Conservation (phyloP, 2,888 invertebrate genomes). For the Epirrhoe tristata region DNA sequence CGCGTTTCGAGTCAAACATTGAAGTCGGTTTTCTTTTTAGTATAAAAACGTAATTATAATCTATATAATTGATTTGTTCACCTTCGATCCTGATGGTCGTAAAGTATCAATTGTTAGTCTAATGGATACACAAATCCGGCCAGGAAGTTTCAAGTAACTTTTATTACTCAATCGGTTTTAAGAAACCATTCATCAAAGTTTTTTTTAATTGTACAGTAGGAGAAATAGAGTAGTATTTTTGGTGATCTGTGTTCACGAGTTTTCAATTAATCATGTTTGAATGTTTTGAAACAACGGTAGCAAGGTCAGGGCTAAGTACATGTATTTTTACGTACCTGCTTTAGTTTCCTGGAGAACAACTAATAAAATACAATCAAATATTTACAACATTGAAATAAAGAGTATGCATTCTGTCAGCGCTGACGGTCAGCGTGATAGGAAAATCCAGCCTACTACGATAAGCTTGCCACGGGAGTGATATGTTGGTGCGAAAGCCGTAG, state of each 20-base stretch:
- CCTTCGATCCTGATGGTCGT: background rate
- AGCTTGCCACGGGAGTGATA: no score
- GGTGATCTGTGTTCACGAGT: conserved; percentile 27
- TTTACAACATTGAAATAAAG: no score
- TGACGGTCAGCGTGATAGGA: no score
- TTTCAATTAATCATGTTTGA: conserved; percentile 31
- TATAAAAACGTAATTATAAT: no score
- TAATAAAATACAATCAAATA: no score
- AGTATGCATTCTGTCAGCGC: no score
- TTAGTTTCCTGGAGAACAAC: background rate
- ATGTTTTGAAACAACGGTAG: conserved; percentile 27
- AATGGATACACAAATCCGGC: conserved; percentile 14
- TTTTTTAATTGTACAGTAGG: conserved; percentile 33
- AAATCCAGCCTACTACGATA: no score
- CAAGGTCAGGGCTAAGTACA: conserved; percentile 20
- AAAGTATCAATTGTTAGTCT: conserved; percentile 7
- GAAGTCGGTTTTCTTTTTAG: no score
- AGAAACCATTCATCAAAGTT: conserved; percentile 27
- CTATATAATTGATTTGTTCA: no score
- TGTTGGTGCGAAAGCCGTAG: no score
- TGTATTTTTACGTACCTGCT: background rate
- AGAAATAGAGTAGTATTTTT: conserved; percentile 14
- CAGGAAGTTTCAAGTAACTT: conserved; percentile 23
- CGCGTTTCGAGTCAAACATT: no score
- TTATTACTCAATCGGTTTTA: conserved; percentile 20